Base-by-base conservation (phyloP, 37 sponge, comb jelly and placozoan species). In the Cladorhizidae sp. region DNA sequence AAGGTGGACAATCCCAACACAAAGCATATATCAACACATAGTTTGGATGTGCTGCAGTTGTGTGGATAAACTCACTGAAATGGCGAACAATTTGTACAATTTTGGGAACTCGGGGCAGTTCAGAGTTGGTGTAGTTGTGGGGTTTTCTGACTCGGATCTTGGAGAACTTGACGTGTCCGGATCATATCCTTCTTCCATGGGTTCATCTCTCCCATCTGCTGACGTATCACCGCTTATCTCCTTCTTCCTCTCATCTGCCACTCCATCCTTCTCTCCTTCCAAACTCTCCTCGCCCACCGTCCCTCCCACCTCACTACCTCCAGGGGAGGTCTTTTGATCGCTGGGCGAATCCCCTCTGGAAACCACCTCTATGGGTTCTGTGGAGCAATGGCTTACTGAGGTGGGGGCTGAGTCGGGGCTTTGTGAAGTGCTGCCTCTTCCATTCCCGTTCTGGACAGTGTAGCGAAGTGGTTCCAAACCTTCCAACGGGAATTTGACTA, bases 401-500 rank as follows among this genome's bases (percentile, higher is more conserved):
- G 26, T 3, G 3, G 20, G 8, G 6, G 20, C 18, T 26, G 59
- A 58, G 3, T 25, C 3, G 26, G 8, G 59, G 35, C 35, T 11
- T 1, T 51, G 6, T 7, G 12, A 9, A 2, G 23, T 40, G 49
- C 49, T 23, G 23, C 5, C 26, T 36, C 5, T 71, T 42, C 71
- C 55, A 45, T 84, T 84, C 58, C 77, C 71, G 55, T 76, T 84
- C 61, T 70, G 70, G 12, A 38, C 79, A 11, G 78, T 87, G 77
- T 82, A 87, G n/a, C 67, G 49, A 17, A 83, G 52, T 0, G 97
- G 97, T 51, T 93, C 67, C 39, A 96, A 73, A 52, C 58, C 36
- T 40, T 64, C 17, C 11, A 74, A 36, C 22, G 95, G 97, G 67
- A 99, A 99, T 11, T 26, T 86, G 28, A 99, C 99, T 9, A 65